Evolutionary conservation across 2,113 vertebrate species (phyloP).

Genomic region (Alethe diademata): DNA sequence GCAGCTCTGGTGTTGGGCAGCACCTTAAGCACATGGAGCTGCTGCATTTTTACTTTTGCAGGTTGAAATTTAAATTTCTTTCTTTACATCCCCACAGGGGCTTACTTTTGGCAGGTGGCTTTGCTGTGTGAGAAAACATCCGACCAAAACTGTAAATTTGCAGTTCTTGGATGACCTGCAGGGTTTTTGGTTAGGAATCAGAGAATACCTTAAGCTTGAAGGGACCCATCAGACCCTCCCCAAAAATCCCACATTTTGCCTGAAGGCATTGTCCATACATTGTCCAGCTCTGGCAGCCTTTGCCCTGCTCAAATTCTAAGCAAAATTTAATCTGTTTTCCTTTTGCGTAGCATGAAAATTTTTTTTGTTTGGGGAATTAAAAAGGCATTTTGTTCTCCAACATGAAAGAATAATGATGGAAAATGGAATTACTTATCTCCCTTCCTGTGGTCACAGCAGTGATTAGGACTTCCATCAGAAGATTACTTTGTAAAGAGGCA

Average conservation of each 20-base stretch:
- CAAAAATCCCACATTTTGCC: not conserved
- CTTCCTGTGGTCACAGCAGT: not conserved
- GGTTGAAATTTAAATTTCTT: not conserved
- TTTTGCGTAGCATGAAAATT: not conserved
- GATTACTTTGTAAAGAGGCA: not conserved
- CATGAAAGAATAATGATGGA: not conserved
- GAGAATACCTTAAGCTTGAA: not conserved
- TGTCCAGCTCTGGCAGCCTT: not conserved
- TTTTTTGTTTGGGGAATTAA: not conserved
- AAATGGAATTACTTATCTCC: not conserved
- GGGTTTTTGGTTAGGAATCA: not conserved
- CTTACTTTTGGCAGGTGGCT: not conserved
- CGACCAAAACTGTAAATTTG: rapidly evolving
- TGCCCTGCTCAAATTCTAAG: not conserved
- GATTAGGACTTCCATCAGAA: not conserved
- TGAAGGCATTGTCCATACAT: not conserved
- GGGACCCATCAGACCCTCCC: no score
- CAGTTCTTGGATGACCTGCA: not conserved
- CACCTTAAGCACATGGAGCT: not conserved
- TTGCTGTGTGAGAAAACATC: not conserved
- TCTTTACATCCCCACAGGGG: not conserved
- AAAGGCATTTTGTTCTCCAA: not conserved
- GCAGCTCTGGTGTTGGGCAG: not conserved
- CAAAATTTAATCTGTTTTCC: not conserved
- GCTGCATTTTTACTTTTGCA: not conserved